phyloP scores from a whole-genome alignment of 2,888 invertebrate species.

The Spicauda simplicius region DNA sequence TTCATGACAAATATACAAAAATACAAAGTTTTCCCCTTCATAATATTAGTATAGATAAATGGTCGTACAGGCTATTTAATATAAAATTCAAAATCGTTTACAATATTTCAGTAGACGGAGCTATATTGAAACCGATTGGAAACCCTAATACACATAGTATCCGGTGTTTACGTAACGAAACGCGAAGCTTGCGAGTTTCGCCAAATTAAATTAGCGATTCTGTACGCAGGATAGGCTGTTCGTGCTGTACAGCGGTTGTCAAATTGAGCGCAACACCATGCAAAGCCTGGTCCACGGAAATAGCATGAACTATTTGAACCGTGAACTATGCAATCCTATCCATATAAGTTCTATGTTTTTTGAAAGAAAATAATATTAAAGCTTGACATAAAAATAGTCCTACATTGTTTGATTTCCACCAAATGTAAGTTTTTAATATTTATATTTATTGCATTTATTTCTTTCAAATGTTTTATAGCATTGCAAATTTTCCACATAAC shows the following conservation, averaged over 20 bases:
- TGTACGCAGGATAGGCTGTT: conserved; percentile 43
- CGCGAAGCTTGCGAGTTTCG: conserved; percentile 54
- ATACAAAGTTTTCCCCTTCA: too few relatives aligned
- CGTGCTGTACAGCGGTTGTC: conserved; percentile 13
- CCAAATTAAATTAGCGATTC: conserved; percentile 61
- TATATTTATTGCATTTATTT: too few relatives aligned
- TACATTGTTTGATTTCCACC: too few relatives aligned
- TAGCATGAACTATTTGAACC: neutral
- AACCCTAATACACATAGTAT: conserved; percentile 50
- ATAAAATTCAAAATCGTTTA: neutral
- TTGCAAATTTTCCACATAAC: too few relatives aligned
- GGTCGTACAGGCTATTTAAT: neutral
- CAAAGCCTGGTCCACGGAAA: neutral
- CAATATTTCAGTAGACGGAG: neutral
- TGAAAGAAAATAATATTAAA: too few relatives aligned
- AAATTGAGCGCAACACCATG: neutral
- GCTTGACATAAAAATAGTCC: too few relatives aligned
- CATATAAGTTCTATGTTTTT: too few relatives aligned
- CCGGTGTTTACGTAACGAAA: conserved; percentile 53
- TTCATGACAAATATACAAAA: too few relatives aligned
- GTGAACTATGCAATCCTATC: too few relatives aligned
- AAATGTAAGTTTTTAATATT: too few relatives aligned
- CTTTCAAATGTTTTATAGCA: too few relatives aligned
- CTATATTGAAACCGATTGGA: conserved; percentile 21
- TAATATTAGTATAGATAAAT: too few relatives aligned